Evolutionary conservation across 2,888 invertebrate species (phyloP).

Genomic region (Caenorhabditis zanzibari): DNA sequence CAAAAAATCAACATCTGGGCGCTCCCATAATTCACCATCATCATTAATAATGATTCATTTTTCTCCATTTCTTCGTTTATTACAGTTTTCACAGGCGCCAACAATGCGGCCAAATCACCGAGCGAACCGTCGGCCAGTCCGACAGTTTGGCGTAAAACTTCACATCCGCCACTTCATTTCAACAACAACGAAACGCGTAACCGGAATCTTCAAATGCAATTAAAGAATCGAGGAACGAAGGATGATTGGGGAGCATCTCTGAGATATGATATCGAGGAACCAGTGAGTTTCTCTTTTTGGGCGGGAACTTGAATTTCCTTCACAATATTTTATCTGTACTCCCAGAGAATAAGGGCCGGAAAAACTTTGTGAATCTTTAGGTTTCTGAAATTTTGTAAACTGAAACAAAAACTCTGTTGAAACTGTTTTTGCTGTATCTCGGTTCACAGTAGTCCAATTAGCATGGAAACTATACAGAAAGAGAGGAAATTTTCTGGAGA

Average conservation of each 20-base stretch:
- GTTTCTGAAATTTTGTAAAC: neutral
- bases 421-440: no score
- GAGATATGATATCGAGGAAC: conserved; percentile 61
- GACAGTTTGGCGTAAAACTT: conserved; percentile 71
- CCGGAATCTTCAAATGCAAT: conserved; percentile 60
- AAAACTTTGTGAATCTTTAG: no score
- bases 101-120: conserved; percentile 42
- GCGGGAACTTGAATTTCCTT: no score
- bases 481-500: no score
- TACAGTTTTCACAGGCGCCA: conserved; percentile 56
- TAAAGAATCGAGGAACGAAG: conserved; percentile 65
- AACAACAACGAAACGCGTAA: conserved; percentile 65
- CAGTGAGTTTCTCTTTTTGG: conserved; percentile 33
- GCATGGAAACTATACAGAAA: no score
- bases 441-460: no score
- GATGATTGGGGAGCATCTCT: conserved; percentile 69
- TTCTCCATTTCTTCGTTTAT: neutral
- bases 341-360: no score
- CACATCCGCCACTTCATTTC: conserved; percentile 68
- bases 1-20: no score
- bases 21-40: no score
- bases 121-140: conserved; percentile 52
- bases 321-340: no score
- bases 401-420: no score
- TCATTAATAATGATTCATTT: no score